These are phyloP conservation scores for Oncorhynchus clarkii DNA, from an alignment of 2,113 vertebrate genomes.

Conservation along the genomic window DNA sequence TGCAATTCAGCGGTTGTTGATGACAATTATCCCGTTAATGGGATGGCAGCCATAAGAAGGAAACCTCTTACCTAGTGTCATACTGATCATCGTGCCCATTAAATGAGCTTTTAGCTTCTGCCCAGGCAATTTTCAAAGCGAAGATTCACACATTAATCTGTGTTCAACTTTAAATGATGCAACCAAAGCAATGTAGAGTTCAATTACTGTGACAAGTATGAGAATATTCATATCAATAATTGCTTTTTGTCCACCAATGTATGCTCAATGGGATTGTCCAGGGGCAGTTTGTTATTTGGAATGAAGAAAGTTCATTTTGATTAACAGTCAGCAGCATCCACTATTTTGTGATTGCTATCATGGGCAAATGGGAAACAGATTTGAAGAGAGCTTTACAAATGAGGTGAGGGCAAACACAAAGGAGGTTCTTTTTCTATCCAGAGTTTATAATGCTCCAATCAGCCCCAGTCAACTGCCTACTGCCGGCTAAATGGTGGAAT, in stretches of 20 bases:
- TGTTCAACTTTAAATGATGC: slow-evolving; percentile 33
- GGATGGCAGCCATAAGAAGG: too few species aligned
- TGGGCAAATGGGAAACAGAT: slow-evolving; percentile 42
- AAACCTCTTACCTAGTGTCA: background rate
- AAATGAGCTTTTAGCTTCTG: slow-evolving; percentile 11
- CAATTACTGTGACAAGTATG: slow-evolving; percentile 41
- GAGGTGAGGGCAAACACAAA: slow-evolving; percentile 15
- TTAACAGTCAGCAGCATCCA: slow-evolving; percentile 41
- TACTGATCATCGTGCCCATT: slow-evolving; percentile 3
- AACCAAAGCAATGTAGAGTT: slow-evolving; percentile 42
- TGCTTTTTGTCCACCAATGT: slow-evolving; percentile 49
- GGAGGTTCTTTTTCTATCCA: slow-evolving; percentile 1
- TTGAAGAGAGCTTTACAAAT: slow-evolving; percentile 48
- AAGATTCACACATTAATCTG: slow-evolving; percentile 16
- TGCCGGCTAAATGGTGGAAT: slow-evolving; percentile 41
- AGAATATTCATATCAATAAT: slow-evolving; percentile 58
- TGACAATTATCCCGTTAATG: too few species aligned
- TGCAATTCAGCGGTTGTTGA: too few species aligned
- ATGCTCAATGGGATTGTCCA: slow-evolving; percentile 38
- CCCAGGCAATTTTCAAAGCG: slow-evolving; percentile 19
- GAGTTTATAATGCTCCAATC: slow-evolving; percentile 31
- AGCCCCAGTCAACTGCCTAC: slow-evolving; percentile 42
- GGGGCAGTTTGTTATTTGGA: slow-evolving; percentile 28
- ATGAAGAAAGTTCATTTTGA: slow-evolving; percentile 56
- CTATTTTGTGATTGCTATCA: slow-evolving; percentile 57